These are phyloP conservation scores for Mesorhabditis belari DNA, from an alignment of 2,888 invertebrate species.

Conservation along the genomic window DNA sequence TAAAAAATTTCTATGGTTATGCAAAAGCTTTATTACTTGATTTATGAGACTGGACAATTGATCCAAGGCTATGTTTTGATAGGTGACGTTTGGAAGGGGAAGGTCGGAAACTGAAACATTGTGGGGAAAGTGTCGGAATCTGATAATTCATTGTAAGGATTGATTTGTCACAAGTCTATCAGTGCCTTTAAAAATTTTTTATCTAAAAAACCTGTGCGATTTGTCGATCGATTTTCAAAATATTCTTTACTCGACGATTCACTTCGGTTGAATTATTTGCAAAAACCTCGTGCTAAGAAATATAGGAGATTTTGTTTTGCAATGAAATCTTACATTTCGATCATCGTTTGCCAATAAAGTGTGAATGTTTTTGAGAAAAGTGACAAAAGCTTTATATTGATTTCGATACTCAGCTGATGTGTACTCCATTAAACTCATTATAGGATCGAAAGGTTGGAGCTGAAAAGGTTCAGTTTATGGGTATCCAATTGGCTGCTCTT, in stretches of 20 bases:
- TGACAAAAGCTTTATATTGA: background rate
- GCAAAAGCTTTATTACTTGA: too few relatives aligned
- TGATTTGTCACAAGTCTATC: too few relatives aligned
- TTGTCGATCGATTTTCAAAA: background rate
- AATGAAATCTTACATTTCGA: background rate
- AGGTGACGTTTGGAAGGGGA: too few relatives aligned
- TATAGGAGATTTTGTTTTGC: background rate
- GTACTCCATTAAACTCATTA: background rate
- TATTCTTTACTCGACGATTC: background rate
- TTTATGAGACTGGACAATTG: too few relatives aligned
- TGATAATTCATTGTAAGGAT: too few relatives aligned
- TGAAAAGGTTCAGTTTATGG: too few relatives aligned
- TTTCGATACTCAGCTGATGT: background rate
- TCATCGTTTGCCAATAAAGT: background rate
- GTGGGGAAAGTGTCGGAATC: too few relatives aligned
- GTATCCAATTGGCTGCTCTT: too few relatives aligned
- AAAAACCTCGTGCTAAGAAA: background rate
- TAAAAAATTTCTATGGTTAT: too few relatives aligned
- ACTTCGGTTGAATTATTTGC: background rate
- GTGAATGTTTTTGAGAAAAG: background rate
- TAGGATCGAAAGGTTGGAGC: background rate
- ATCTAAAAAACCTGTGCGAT: too few relatives aligned
- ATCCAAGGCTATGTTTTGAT: too few relatives aligned
- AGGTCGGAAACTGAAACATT: background rate
- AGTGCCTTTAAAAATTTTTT: too few relatives aligned